These are phyloP conservation scores for Cyprinodon brontotheroides DNA, from an alignment of 2,113 vertebrate species.

Conservation along the genomic window DNA sequence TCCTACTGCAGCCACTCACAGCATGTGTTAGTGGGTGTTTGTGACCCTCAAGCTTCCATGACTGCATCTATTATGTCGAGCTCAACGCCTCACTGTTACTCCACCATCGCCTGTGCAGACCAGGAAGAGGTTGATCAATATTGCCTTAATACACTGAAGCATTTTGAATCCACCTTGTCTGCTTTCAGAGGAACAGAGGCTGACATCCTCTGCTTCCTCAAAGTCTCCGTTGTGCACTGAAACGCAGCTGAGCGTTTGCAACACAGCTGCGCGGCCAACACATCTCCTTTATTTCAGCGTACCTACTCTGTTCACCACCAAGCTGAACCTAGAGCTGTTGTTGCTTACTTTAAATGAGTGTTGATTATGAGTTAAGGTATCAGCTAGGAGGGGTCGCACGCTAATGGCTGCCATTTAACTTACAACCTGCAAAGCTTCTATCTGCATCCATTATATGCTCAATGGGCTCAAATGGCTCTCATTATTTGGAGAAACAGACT, in stretches of 20 bases:
- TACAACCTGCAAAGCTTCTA: conserved; percentile 13
- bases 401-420: conserved; percentile 32
- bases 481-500: conserved; percentile 37
- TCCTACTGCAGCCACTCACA: conserved; percentile 41
- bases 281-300: conserved; percentile 17
- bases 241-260: conserved; percentile 14
- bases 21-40: conserved; percentile 33
- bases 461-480: conserved; percentile 29
- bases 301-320: conserved; percentile 25
- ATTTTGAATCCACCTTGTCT: conserved; percentile 32
- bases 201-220: conserved; percentile 61
- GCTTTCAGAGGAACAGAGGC: conserved; percentile 59
- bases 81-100: conserved; percentile 54
- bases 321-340: conserved; percentile 11
- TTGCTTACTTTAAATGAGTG: conserved; percentile 27
- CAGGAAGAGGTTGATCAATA: conserved; percentile 38
- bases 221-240: conserved; percentile 39
- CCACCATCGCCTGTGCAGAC: conserved; percentile 45
- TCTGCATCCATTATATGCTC: conserved; percentile 25
- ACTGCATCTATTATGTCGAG: conserved; percentile 74
- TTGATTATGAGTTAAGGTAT: conserved; percentile 23
- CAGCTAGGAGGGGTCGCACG: conserved; percentile 23
- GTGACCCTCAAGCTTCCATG: conserved; percentile 64
- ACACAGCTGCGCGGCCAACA: conserved; percentile 38
- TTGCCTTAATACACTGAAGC: conserved; percentile 35